Conservation (phyloP, 1,140 invertebrate species). For the Steinernema khuongi region DNA sequence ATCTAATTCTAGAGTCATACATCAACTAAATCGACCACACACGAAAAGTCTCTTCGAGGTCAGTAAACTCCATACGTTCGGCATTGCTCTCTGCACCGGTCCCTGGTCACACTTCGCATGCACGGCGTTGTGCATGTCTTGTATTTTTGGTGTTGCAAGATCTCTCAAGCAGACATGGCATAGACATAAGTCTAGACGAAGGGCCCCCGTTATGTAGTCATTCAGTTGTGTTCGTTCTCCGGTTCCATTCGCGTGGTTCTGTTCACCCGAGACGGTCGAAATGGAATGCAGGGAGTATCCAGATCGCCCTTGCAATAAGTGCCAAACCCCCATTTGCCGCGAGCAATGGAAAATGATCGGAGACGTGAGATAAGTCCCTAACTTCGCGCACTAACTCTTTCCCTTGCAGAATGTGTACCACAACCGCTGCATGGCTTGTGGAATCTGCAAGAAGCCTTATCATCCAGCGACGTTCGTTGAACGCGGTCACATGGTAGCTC, state of each 20-base stretch:
- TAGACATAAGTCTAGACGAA: too few species aligned
- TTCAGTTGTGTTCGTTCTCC: not conserved
- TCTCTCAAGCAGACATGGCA: too few species aligned
- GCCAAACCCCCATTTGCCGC: not conserved
- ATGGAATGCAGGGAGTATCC: not conserved
- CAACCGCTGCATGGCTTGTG: not conserved
- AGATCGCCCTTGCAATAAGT: not conserved
- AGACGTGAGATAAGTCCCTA: not conserved
- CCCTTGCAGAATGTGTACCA: not conserved
- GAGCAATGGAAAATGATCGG: not conserved
- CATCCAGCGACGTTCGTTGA: not conserved
- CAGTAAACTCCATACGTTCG: too few species aligned
- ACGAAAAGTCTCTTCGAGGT: too few species aligned
- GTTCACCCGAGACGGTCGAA: not conserved
- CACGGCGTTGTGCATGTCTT: too few species aligned
- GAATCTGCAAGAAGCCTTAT: not conserved
- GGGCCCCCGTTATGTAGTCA: not conserved
- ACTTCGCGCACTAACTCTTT: not conserved
- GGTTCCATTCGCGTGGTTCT: not conserved
- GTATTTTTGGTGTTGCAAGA: too few species aligned
- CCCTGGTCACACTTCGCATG: too few species aligned
- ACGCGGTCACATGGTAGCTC: not conserved
- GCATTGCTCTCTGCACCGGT: too few species aligned
- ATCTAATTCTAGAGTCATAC: too few species aligned
- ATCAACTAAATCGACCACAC: too few species aligned